Conservation (phyloP, 2,113 vertebrate genomes). For the Tichodroma muraria region DNA sequence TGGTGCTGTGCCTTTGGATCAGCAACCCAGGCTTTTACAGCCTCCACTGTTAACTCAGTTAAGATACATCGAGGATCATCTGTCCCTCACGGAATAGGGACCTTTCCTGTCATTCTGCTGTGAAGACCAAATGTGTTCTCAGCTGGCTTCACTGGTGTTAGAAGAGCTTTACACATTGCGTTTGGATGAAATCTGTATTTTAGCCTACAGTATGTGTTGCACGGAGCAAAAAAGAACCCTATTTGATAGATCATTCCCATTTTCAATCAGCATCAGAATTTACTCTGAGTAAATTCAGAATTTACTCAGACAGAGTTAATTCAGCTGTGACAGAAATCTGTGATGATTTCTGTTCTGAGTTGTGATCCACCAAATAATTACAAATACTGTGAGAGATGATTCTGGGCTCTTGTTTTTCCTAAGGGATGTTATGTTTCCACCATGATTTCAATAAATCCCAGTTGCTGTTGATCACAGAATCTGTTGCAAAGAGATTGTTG, state of each 20-base stretch:
- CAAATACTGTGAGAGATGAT: neutral
- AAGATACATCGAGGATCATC: neutral
- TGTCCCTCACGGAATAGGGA: neutral
- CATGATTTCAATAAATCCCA: neutral
- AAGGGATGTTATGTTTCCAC: neutral
- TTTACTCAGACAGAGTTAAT: neutral
- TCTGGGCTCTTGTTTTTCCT: neutral
- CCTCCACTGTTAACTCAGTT: neutral
- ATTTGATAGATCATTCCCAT: rapidly evolving
- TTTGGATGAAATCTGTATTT: neutral
- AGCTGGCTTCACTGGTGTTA: neutral
- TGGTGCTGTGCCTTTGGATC: neutral
- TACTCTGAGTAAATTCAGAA: neutral
- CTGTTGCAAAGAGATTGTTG: neutral
- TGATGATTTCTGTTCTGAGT: neutral
- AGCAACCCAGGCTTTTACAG: neutral
- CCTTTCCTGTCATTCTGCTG: neutral
- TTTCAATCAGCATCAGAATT: neutral
- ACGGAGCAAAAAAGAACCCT: neutral
- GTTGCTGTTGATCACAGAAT: neutral
- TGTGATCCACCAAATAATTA: neutral
- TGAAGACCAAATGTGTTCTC: neutral
- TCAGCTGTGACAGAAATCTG: neutral
- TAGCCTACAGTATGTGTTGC: neutral
- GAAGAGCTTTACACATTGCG: neutral